phyloP scores from a whole-genome alignment of 2,113 vertebrate genomes.

The Epinephelus lanceolatus region DNA sequence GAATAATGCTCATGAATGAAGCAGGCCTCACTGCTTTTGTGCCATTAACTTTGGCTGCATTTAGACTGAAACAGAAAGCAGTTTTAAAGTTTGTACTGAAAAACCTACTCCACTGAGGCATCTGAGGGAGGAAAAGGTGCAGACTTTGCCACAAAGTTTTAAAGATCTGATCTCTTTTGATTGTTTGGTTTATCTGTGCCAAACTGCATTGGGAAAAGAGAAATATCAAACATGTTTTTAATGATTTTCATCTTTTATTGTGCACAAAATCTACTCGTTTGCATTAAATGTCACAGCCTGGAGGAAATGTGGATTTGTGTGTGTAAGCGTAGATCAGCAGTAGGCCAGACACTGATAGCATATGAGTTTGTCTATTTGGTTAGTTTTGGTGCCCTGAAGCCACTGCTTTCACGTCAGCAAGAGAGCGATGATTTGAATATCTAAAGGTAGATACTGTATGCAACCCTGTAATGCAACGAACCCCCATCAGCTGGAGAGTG shows the following conservation, averaged over 20 bases:
- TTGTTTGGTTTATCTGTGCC: background rate
- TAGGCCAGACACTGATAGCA: constrained; percentile 37
- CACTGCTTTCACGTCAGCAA: constrained; percentile 29
- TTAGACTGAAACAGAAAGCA: constrained; percentile 7
- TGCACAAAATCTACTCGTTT: constrained; percentile 3
- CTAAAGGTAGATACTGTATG: constrained; percentile 15
- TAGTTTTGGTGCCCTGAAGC: constrained; percentile 34
- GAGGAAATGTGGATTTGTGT: constrained; percentile 8
- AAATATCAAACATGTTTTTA: constrained; percentile 9
- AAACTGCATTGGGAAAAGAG: background rate
- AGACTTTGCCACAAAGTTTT: background rate
- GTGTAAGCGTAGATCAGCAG: constrained; percentile 40
- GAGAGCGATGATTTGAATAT: constrained; percentile 39
- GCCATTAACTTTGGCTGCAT: constrained; percentile 14
- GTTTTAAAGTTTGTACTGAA: background rate
- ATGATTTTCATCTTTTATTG: background rate
- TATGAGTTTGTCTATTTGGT: constrained; percentile 39
- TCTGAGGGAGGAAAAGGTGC: background rate
- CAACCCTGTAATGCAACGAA: constrained; percentile 22
- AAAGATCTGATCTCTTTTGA: background rate
- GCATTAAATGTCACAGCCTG: background rate
- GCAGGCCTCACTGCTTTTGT: background rate
- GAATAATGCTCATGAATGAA: background rate
- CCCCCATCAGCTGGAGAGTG: background rate
- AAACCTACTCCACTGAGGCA: background rate